phyloP scores from a whole-genome alignment of 1,140 invertebrate species.

The Acromyrmex charruanus region DNA sequence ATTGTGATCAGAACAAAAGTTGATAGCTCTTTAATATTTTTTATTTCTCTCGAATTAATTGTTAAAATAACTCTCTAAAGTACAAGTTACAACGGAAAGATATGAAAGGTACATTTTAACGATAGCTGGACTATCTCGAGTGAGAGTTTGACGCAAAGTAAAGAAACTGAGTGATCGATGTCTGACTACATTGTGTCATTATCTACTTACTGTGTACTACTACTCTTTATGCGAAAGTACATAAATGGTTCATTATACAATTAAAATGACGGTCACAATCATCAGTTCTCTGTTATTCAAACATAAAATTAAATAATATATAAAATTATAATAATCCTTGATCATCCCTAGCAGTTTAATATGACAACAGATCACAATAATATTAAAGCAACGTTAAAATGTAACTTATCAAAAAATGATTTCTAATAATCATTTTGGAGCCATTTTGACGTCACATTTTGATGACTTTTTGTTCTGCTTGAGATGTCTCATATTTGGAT shows the following conservation, averaged over 20 bases:
- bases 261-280: neutral
- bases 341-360: too few relatives aligned
- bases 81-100: neutral
- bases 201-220: conserved; percentile 5
- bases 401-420: too few relatives aligned
- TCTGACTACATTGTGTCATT: conserved; percentile 11
- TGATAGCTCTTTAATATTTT: conserved; percentile 24
- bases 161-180: neutral
- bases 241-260: neutral
- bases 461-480: too few relatives aligned
- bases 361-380: too few relatives aligned
- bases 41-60: conserved; percentile 21
- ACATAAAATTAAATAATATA: neutral
- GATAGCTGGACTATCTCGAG: neutral
- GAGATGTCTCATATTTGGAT: too few relatives aligned
- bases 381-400: too few relatives aligned
- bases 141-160: neutral
- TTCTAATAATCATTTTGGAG: too few relatives aligned
- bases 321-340: neutral
- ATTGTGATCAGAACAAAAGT: conserved; percentile 14
- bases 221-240: neutral
- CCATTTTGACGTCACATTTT: too few relatives aligned
- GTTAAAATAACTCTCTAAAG: neutral
- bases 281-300: neutral
- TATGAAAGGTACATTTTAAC: neutral